Percentiles rank a stretch among this genome's conserved stretches.
Conservation (phyloP, 2,113 vertebrate species). For the Capra hircus region DNA sequence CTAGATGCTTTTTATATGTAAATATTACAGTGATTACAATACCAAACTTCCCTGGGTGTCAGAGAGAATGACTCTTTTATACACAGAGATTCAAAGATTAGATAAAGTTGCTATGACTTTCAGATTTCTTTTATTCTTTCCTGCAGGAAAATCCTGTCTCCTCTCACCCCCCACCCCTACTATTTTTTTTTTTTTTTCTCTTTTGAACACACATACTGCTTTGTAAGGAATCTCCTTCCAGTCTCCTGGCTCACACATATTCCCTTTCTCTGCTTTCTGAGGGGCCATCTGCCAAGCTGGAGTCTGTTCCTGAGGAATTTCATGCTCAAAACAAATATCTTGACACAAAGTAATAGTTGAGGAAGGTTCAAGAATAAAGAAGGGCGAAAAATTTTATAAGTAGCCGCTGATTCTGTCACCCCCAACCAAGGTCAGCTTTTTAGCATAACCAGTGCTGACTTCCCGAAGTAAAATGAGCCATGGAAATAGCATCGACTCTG, state of each 20-base stretch:
- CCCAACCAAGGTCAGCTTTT: neutral
- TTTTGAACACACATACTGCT: neutral
- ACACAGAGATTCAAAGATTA: conserved; percentile 4
- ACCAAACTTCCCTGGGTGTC: neutral
- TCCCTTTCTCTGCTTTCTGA: neutral
- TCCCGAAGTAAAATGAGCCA: neutral
- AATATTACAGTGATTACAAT: conserved; percentile 36
- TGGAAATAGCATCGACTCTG: neutral
- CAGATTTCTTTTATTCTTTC: conserved; percentile 23
- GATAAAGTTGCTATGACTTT: conserved; percentile 9
- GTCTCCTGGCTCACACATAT: neutral
- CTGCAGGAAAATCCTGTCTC: neutral
- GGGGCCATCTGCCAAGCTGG: neutral
- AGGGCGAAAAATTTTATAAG: neutral
- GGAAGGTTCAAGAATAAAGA: neutral
- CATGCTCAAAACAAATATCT: neutral
- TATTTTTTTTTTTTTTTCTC: neutral
- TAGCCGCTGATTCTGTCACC: neutral
- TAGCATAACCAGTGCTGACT: neutral
- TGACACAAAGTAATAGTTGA: neutral
- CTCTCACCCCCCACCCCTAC: neutral
- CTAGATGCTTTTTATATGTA: conserved; percentile 48
- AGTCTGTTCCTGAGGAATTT: neutral
- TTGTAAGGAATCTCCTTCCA: neutral
- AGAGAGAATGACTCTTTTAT: neutral